Percentiles rank a stretch among this genome's conserved stretches.
These are phyloP conservation scores for Oryzias melastigma DNA, from an alignment of 2,113 vertebrate genomes.

Conservation along the genomic window DNA sequence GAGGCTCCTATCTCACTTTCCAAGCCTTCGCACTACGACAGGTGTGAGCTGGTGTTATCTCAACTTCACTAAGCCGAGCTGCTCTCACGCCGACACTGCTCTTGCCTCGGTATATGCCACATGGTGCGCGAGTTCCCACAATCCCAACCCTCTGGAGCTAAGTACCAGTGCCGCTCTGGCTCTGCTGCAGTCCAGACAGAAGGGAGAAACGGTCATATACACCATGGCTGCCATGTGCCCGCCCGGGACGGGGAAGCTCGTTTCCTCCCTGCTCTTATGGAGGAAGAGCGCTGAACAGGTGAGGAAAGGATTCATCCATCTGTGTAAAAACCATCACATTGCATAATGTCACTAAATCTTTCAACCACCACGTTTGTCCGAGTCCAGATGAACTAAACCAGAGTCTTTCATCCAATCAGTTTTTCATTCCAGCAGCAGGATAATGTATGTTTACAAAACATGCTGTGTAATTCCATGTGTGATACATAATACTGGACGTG, in stretches of 20 bases:
- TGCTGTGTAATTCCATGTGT: constrained; percentile 43
- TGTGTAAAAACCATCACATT: too few relatives aligned
- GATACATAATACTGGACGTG: constrained; percentile 32
- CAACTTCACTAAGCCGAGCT: constrained; percentile 94
- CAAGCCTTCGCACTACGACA: constrained; percentile 93
- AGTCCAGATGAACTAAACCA: too few relatives aligned
- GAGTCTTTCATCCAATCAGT: too few relatives aligned
- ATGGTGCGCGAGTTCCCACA: constrained; percentile 92
- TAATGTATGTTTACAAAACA: constrained; percentile 45
- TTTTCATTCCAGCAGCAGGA: constrained; percentile 16
- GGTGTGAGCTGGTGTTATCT: constrained; percentile 99
- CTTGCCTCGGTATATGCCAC: constrained; percentile 91
- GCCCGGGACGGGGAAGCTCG: constrained; percentile 88
- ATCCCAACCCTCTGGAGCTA: constrained; percentile 90
- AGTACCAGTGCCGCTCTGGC: constrained; percentile 89
- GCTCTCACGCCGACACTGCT: constrained; percentile 81
- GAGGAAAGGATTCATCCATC: constrained; percentile 40
- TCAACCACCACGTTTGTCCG: too few relatives aligned
- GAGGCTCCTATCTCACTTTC: constrained; percentile 87
- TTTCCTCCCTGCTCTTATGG: constrained; percentile 89
- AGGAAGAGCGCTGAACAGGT: constrained; percentile 90
- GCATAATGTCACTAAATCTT: too few relatives aligned
- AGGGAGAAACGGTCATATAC: constrained; percentile 84
- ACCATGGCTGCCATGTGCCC: constrained; percentile 91
- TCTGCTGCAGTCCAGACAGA: constrained; percentile 91